A percentile compares a stretch with the other conserved stretches of the same genome.
phyloP scores from a whole-genome alignment of 2,888 invertebrate genomes.

The Ophioninae sp. region DNA sequence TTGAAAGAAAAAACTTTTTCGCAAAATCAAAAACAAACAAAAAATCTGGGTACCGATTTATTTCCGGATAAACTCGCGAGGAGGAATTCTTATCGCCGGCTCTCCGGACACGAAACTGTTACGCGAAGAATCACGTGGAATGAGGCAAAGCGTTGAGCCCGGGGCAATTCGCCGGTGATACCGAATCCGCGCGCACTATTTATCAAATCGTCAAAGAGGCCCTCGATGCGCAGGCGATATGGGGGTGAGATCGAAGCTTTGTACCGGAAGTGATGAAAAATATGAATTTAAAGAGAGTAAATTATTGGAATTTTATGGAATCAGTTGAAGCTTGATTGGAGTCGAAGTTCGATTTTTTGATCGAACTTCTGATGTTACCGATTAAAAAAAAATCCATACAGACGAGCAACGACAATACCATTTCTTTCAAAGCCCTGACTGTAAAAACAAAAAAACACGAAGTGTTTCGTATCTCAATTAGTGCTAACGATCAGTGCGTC shows the following conservation, averaged over 20 bases:
- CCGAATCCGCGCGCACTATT: slow-evolving; percentile 23
- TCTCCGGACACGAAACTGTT: slow-evolving; percentile 32
- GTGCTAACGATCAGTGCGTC: background rate
- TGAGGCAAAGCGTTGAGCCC: slow-evolving; percentile 21
- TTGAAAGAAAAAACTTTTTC: background rate
- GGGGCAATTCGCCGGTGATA: slow-evolving; percentile 32
- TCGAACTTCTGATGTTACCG: background rate
- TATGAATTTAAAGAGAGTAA: background rate
- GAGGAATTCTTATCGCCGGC: background rate
- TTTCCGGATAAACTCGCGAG: slow-evolving; percentile 17
- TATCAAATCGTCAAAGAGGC: slow-evolving; percentile 11
- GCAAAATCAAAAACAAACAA: background rate
- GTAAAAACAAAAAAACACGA: background rate
- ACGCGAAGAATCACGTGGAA: slow-evolving; percentile 58
- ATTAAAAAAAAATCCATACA: background rate
- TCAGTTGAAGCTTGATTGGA: background rate
- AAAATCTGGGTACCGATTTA: background rate
- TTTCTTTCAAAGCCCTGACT: background rate
- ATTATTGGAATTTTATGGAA: background rate
- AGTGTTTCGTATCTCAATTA: background rate
- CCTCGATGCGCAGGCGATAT: background rate
- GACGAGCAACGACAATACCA: background rate
- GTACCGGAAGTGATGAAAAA: background rate
- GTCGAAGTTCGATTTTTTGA: too few relatives aligned
- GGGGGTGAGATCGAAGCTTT: background rate